Percentiles rank a stretch among this genome's conserved stretches.
phyloP scores from a whole-genome alignment of 1,140 invertebrate genomes.

The Lasaia peninsularis region DNA sequence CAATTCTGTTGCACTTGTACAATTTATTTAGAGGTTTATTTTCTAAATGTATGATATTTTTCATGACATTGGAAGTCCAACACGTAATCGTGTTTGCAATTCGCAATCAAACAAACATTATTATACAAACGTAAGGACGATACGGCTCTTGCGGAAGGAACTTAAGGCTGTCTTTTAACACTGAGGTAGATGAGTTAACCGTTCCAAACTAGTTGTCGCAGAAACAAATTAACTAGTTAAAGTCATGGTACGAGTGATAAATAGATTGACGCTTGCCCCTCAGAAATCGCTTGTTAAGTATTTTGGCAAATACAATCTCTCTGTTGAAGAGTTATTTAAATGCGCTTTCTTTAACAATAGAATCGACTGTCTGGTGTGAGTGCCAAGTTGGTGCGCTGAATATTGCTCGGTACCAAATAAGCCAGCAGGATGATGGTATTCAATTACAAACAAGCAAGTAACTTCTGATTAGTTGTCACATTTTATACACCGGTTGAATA shows the following conservation, averaged over 20 bases:
- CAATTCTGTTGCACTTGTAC: background rate
- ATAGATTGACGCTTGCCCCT: too few relatives aligned
- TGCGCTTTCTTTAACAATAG: background rate
- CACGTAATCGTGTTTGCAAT: too few relatives aligned
- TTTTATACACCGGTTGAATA: slow-evolving; percentile 1
- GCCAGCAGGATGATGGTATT: slow-evolving; percentile 10
- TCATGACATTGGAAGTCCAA: too few relatives aligned
- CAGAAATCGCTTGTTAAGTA: too few relatives aligned
- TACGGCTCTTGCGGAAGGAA: too few relatives aligned
- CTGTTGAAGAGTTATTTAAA: background rate
- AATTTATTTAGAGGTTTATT: background rate
- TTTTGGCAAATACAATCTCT: background rate
- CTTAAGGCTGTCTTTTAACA: too few relatives aligned
- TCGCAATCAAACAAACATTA: too few relatives aligned
- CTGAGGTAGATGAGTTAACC: too few relatives aligned
- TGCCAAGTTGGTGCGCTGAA: slow-evolving; percentile 1
- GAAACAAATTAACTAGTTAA: too few relatives aligned
- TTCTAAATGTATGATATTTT: background rate
- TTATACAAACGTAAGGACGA: too few relatives aligned
- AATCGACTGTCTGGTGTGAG: background rate
- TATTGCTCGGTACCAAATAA: slow-evolving; percentile 5
- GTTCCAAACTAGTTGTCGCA: too few relatives aligned
- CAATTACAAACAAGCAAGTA: slow-evolving; percentile 8
- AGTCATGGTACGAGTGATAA: too few relatives aligned
- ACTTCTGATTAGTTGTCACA: slow-evolving; percentile 10